phyloP scores from a whole-genome alignment of 2,113 vertebrate species.

The Petromus typicus region DNA sequence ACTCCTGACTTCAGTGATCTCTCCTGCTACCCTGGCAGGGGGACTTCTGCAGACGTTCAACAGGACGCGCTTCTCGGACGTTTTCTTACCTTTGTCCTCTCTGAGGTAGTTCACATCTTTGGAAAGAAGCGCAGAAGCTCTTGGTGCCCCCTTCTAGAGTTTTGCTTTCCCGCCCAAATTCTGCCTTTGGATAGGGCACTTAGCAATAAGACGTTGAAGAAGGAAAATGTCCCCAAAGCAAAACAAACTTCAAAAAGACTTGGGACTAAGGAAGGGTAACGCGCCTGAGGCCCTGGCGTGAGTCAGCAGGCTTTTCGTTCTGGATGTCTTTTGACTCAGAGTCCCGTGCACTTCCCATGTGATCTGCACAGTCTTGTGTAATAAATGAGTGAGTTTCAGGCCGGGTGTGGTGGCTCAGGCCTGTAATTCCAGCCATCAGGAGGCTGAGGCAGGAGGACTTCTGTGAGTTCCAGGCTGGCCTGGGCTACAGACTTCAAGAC shows the following conservation, averaged over 20 bases:
- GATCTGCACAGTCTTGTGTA: slow-evolving; percentile 61
- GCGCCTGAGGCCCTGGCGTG: slow-evolving; percentile 57
- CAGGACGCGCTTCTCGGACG: background rate
- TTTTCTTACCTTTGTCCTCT: background rate
- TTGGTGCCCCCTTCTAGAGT: background rate
- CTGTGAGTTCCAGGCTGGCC: background rate
- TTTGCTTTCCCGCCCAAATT: background rate
- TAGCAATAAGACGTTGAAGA: background rate
- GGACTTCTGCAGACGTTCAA: background rate
- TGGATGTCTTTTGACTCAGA: slow-evolving; percentile 69
- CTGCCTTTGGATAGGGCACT: background rate
- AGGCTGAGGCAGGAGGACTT: background rate
- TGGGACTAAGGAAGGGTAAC: slow-evolving; percentile 23
- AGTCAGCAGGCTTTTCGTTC: slow-evolving; percentile 62
- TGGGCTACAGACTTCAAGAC: background rate
- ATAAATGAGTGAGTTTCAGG: background rate
- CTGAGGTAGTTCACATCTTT: background rate
- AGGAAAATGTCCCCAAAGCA: background rate
- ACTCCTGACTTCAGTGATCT: background rate
- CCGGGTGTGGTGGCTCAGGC: background rate
- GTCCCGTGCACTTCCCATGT: slow-evolving; percentile 59
- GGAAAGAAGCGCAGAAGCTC: background rate
- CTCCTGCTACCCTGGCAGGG: background rate
- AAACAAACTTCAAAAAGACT: background rate
- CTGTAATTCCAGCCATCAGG: background rate